Base-by-base conservation (phyloP, 2,113 vertebrate genomes). In the Psammodynastes pulverulentus region DNA sequence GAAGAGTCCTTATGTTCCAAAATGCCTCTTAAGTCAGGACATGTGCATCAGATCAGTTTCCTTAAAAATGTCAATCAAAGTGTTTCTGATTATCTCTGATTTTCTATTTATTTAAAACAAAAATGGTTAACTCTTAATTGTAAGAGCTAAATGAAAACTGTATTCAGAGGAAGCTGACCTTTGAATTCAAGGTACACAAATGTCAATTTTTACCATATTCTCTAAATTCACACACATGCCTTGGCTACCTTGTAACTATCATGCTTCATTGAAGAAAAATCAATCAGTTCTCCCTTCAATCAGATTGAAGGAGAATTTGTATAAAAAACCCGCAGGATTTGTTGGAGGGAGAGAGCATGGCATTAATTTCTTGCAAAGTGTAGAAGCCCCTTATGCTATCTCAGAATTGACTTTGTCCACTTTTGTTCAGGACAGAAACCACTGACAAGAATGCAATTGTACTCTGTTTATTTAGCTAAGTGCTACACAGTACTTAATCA, bases 341-440 rank as follows among this genome's bases (percentile, higher is more conserved):
- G 17, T 39, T 19, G 0, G 5, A 15, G 1, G 15, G 67, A 0
- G 58, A 4, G 29, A 29, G 1, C 17, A 79, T 39, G 34, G 34
- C 34, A 79, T 34, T 79, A 39, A 91, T 95, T 95, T 85, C 90
- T 19, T 46, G 51, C 12, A 91, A 29, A 0, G 0, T 67, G 89
- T 45, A 49, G 54, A 49, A 3, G 17, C 86, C 23, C 86, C 21
- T 26, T 5, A 43, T 34, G 48, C 49, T 26, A 23, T 92, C 48
- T 72, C 8, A 51, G 92, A 79, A 62, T 93, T 95, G 94, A 88
- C 87, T 96, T 54, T 88, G 84, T 94, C 92, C 93, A 29, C 87
- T 3, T 45, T 48, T 53, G 72, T 26, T 88, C 86, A 88, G 85
- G 52, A 88, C 53, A 58, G 10, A 67, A 90, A 79, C 86, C 87